A percentile compares a stretch with the other conserved stretches of the same genome.
Conservation (phyloP, 2,113 vertebrate genomes). For the Coturnix japonica region DNA sequence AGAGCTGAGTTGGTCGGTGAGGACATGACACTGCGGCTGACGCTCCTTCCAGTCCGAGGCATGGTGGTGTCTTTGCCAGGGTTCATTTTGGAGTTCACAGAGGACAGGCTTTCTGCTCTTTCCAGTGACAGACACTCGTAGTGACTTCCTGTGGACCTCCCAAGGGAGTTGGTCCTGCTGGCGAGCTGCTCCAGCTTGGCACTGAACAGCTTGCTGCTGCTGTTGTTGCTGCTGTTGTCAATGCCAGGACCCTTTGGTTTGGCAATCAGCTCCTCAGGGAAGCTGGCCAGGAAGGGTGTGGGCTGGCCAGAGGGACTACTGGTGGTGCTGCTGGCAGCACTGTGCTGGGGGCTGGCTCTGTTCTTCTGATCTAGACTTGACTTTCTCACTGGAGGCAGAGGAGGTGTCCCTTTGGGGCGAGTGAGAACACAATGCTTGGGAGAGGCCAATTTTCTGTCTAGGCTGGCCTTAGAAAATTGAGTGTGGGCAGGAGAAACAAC, state of each 20-base stretch:
- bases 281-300: conserved; percentile 71
- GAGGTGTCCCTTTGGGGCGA: conserved; percentile 91
- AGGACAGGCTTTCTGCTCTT: conserved; percentile 89
- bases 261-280: conserved; percentile 79
- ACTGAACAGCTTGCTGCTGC: conserved; percentile 91
- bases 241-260: conserved; percentile 81
- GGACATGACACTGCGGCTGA: conserved; percentile 82
- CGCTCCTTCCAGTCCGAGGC: conserved; percentile 88
- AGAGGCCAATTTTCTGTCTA: conserved; percentile 85
- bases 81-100: conserved; percentile 82
- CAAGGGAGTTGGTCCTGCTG: conserved; percentile 92
- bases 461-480: conserved; percentile 79
- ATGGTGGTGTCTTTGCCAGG: conserved; percentile 87
- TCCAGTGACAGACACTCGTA: conserved; percentile 94
- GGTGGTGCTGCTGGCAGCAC: conserved; percentile 60
- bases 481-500: conserved; percentile 46
- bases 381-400: conserved; percentile 92
- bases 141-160: conserved; percentile 82
- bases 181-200: conserved; percentile 94
- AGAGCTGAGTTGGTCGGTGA: conserved; percentile 76
- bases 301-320: conserved; percentile 77
- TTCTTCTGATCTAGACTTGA: conserved; percentile 97
- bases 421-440: conserved; percentile 89
- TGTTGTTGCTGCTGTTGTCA: conserved; percentile 84
- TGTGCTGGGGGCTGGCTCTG: conserved; percentile 91